phyloP scores from a whole-genome alignment of 1,140 invertebrate species.

The Aphidius gifuensis region DNA sequence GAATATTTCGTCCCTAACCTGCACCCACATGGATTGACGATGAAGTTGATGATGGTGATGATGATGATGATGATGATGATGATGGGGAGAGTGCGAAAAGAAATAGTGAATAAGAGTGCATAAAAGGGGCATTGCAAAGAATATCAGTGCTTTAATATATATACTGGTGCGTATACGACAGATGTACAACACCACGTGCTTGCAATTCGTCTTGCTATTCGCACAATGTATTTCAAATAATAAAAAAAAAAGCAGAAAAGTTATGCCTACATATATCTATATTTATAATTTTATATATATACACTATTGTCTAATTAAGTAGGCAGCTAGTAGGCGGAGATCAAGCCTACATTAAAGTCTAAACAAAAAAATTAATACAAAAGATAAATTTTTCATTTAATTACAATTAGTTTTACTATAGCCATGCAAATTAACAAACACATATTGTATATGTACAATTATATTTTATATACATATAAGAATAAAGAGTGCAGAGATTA shows the following conservation, averaged over 20 bases:
- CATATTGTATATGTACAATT: too few species aligned
- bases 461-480: too few species aligned
- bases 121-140: background rate
- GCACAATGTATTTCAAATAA: slow-evolving; percentile 25
- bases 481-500: too few species aligned
- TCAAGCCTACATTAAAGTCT: too few species aligned
- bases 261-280: slow-evolving; percentile 9
- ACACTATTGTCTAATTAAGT: slow-evolving; percentile 30
- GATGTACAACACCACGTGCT: slow-evolving; percentile 33
- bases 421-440: too few species aligned
- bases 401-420: too few species aligned
- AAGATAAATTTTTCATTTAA: too few species aligned
- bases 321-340: slow-evolving; percentile 24
- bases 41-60: slow-evolving; percentile 30
- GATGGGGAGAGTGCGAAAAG: slow-evolving; percentile 12
- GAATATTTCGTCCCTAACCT: background rate
- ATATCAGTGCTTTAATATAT: slow-evolving; percentile 10
- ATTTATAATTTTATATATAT: background rate
- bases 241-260: slow-evolving; percentile 24
- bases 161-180: slow-evolving; percentile 29
- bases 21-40: slow-evolving; percentile 23
- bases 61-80: slow-evolving; percentile 31
- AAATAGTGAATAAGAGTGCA: slow-evolving; percentile 4
- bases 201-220: slow-evolving; percentile 27
- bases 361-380: too few species aligned